Base-by-base conservation (phyloP, 2,797 vertebrate species). In the Notoglanidium macrostoma region DNA sequence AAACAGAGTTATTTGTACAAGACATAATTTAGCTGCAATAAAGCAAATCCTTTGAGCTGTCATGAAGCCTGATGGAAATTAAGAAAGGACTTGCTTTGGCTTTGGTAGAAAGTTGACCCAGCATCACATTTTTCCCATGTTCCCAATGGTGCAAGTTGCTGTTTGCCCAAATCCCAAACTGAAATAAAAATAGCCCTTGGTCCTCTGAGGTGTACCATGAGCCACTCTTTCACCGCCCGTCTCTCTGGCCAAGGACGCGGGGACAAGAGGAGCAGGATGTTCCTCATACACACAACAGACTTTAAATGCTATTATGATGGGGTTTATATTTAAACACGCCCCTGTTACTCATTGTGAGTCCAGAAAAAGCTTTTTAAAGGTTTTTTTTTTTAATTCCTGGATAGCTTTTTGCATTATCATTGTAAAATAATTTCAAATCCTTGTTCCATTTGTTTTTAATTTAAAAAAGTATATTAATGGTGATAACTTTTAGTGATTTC, bases 131-230 rank as follows among this genome's bases (percentile, higher is more conserved):
- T 32, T 80, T 17, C 78, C 57, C 78, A 80, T 80, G 78, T 26
- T 61, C 78, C 78, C 78, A 14, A 26, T 44, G 55, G 78, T 61
- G 78, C 57, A 44, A 26, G 55, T 26, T 80, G 77, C 5, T 40
- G 19, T 79, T 40, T 79, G 77, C 29, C 65, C 85, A 85, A 88
- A 54, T 70, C 54, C 65, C 85, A 86, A 19, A 65, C 32, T 7
- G 68, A 57, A 63, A 57, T 80, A 87, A 80, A 88, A 85, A 89
- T 84, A 86, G 85, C 74, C 72, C 12, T 7, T 0, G 19, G 57
- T 61, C 78, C 55, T 80, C 78, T 44, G 78, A 80, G 78, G 78
- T 80, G 55, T 44, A 80, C 32, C 77, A 15, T 59, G 54, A 79
- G 19, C 32, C 77, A 44, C 32, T 80, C 77, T 61, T 55, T 80